These are phyloP conservation scores for Drosophila meridiana DNA, from an alignment of 2,888 invertebrate genomes.

Conservation along the genomic window DNA sequence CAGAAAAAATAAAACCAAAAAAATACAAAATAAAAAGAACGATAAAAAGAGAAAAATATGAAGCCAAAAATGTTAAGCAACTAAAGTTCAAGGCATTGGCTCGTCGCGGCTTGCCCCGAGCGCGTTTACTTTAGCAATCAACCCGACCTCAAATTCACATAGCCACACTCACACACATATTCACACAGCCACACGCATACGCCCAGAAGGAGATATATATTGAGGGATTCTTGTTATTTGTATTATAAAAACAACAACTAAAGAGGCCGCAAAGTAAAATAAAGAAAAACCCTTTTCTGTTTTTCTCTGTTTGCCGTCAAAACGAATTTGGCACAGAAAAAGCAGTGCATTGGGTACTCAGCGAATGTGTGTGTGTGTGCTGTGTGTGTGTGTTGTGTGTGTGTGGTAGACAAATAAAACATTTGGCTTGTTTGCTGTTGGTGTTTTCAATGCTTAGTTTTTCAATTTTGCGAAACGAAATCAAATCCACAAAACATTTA, in stretches of 20 bases:
- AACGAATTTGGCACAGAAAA: constrained; percentile 74
- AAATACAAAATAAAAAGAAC: constrained; percentile 13
- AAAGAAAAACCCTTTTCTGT: constrained; percentile 55
- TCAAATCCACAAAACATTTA: constrained; percentile 75
- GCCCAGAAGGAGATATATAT: constrained; percentile 30
- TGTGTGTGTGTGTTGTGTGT: constrained; percentile 41
- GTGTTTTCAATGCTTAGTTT: constrained; percentile 75
- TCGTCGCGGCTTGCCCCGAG: constrained; percentile 66
- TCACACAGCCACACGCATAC: constrained; percentile 37
- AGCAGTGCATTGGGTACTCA: constrained; percentile 67
- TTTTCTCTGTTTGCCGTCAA: constrained; percentile 57
- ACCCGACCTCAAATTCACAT: constrained; percentile 75
- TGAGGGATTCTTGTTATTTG: constrained; percentile 69
- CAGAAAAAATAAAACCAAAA: constrained; percentile 32
- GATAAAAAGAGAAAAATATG: constrained; percentile 48
- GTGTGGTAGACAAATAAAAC: constrained; percentile 72
- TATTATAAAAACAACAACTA: constrained; percentile 78
- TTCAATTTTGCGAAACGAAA: constrained; percentile 75
- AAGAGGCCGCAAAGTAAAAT: constrained; percentile 76
- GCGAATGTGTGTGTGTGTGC: constrained; percentile 16
- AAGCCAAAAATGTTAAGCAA: constrained; percentile 65
- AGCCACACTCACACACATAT: constrained; percentile 21
- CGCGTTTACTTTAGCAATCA: constrained; percentile 81
- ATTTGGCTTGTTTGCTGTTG: constrained; percentile 69
- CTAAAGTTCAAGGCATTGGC: constrained; percentile 71